Conservation (phyloP, 92 coral and sea anemone species). For the Umimayanthus kanabou region DNA sequence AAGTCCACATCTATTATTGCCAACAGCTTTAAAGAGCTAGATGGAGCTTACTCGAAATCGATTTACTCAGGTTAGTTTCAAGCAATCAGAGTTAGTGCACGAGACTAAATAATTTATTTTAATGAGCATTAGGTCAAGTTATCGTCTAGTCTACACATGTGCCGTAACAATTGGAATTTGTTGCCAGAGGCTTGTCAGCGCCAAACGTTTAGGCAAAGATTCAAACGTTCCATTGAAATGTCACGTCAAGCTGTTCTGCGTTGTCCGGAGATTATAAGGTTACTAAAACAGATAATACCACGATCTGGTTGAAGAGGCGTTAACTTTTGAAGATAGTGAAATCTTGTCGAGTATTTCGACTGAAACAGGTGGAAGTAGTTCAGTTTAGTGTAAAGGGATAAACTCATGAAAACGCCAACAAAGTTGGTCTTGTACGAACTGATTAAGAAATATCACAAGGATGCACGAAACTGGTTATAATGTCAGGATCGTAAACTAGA, state of each 20-base stretch:
- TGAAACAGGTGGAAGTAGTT: too few species aligned
- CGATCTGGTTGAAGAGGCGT: too few species aligned
- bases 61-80: neutral
- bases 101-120: neutral
- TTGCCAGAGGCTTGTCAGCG: conserved; percentile 17
- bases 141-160: neutral
- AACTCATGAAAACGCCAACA: neutral
- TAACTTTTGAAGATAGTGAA: neutral
- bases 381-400: too few species aligned
- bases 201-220: neutral
- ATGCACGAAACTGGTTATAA: neutral
- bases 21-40: neutral
- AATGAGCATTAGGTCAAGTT: neutral
- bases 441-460: neutral
- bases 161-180: neutral
- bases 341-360: too few species aligned
- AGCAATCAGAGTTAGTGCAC: neutral
- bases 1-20: neutral
- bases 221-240: neutral
- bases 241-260: conserved; percentile 13
- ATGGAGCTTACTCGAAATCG: neutral
- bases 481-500: neutral
- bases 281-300: neutral
- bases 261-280: neutral
- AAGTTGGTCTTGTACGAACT: neutral